Base-by-base conservation (phyloP, 37 sponge, comb jelly and placozoan species). In the Agelas oroides region DNA sequence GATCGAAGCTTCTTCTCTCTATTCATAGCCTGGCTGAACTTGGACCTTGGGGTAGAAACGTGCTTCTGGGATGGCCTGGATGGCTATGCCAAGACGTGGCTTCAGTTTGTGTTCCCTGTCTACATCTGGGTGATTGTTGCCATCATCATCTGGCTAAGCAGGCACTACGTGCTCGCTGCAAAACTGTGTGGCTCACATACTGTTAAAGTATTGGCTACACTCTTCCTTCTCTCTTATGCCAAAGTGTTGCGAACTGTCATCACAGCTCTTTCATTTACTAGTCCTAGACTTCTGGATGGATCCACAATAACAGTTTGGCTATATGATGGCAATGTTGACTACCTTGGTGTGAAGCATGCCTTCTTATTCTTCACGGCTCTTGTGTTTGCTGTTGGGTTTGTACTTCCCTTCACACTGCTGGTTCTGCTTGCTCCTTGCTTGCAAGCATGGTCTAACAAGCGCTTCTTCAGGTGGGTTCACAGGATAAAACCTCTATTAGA, bases 11-110 rank as follows among this genome's bases (percentile, higher is more conserved):
- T 46, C 46, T 54, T 70, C 17, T 18, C 17, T 35, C 16, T 83
- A 11, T 83, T 83, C 65, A 62, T 83, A 13, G 15, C 84, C 13
- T 59, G 70, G 1, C 39, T 78, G 21, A 86, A 86, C 53, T 64
- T 86, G 15, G 79, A 78, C 1, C 39, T 86, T 8, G 86, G 86
- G 38, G 39, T 78, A 16, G 59, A 59, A 12, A 6, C 61, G 0
- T 86, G 86, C 39, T 40, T 86, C 32, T 86, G 71, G 28, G 54
- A 86, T 71, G 84, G 84, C 1, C 24, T 83, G 74, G 27, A 30
- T 40, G 65, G 33, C n/a, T 21, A 73, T 1, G 2, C 17, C 5
- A 34, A 38, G 23, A 32, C 65, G 1, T 46, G 36, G 23, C 65
- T 83, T 0, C 34, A 36, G 13, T 74, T 74, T 41, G 8, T 52